Conservation (phyloP, 2,113 vertebrate species). For the Microcebus murinus region DNA sequence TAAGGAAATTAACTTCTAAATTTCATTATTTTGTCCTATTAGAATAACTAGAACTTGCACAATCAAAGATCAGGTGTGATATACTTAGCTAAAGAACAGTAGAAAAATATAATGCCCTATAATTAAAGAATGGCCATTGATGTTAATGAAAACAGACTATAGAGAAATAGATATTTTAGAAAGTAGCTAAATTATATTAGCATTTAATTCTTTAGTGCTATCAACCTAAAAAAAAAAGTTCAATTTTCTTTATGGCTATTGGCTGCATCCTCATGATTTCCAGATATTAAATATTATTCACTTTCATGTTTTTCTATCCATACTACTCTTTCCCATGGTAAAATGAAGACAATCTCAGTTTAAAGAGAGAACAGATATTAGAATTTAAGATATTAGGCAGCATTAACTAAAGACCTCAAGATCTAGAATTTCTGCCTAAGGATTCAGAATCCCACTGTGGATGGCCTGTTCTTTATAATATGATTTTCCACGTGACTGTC, state of each 20-base stretch:
- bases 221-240: background rate
- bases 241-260: background rate
- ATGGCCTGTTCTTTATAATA: background rate
- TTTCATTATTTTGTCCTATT: slow-evolving; percentile 56
- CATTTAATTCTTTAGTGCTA: background rate
- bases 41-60: slow-evolving; percentile 37
- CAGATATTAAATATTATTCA: background rate
- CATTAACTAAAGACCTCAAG: background rate
- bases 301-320: background rate
- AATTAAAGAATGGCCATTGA: slow-evolving; percentile 47
- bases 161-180: background rate
- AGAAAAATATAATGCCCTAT: background rate
- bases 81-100: slow-evolving; percentile 24
- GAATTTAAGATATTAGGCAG: slow-evolving; percentile 34
- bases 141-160: slow-evolving; percentile 38
- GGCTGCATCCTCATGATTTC: background rate
- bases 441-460: background rate
- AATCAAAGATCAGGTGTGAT: slow-evolving; percentile 8
- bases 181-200: background rate
- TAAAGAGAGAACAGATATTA: slow-evolving; percentile 30
- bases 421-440: background rate
- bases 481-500: background rate
- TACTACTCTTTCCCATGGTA: background rate
- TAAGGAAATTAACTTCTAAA: background rate
- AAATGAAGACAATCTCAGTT: slow-evolving; percentile 54